phyloP scores from a whole-genome alignment of 2,113 vertebrate species.

The Campylorhamphus procurvoides region DNA sequence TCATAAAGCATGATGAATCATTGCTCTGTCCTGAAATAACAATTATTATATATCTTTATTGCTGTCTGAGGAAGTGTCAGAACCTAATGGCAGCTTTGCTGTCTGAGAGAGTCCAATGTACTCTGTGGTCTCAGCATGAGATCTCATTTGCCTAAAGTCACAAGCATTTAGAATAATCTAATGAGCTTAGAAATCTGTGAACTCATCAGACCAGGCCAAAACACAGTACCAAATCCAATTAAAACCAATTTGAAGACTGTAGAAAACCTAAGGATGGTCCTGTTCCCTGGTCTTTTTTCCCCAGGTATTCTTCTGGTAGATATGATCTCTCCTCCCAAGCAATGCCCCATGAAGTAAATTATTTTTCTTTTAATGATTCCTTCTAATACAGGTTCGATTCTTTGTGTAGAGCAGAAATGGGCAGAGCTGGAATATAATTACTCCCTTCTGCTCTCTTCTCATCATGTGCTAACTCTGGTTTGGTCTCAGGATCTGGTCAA shows the following conservation, averaged over 20 bases:
- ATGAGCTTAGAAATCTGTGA: not conserved
- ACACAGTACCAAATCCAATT: not conserved
- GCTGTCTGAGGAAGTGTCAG: not conserved
- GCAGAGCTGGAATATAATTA: not conserved
- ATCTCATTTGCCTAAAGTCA: not conserved
- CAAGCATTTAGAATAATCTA: conserved; percentile 6
- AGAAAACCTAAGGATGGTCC: not conserved
- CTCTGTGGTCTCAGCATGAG: not conserved
- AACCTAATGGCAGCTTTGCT: conserved; percentile 10
- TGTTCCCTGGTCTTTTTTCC: not conserved
- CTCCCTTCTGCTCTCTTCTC: not conserved
- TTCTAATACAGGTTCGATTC: not conserved
- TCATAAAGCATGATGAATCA: not conserved
- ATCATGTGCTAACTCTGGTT: not conserved
- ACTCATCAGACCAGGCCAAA: not conserved
- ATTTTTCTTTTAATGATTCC: not conserved
- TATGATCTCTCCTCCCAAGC: not conserved
- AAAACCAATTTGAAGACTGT: not conserved
- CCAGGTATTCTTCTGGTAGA: not conserved
- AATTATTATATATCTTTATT: not conserved
- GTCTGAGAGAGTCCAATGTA: not conserved
- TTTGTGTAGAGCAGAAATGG: not conserved
- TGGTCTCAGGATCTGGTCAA: not conserved
- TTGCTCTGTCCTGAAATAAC: not conserved
- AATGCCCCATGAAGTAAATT: not conserved